Percentiles rank a stretch among this genome's conserved stretches.
Conservation (phyloP, 2,797 vertebrate species). For the Gymnoscopelus braueri region DNA sequence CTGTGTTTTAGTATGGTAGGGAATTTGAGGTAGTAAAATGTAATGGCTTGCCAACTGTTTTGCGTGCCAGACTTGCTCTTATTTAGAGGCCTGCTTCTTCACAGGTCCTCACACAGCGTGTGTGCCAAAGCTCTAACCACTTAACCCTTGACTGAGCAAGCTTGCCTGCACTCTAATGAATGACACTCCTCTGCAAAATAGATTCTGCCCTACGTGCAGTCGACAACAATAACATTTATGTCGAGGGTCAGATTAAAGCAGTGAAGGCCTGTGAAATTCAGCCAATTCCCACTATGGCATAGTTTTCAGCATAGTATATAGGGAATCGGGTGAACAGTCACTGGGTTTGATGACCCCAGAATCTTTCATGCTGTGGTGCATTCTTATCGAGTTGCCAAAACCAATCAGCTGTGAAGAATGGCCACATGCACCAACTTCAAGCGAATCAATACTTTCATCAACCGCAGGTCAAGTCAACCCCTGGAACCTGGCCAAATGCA, state of each 20-base stretch:
- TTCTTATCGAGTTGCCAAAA: conserved; percentile 1
- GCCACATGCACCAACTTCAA: background rate
- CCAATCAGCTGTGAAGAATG: background rate
- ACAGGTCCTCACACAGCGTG: conserved; percentile 39
- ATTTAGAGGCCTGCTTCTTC: conserved; percentile 35
- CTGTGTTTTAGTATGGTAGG: conserved; percentile 12
- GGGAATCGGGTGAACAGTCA: background rate
- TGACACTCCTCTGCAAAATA: conserved; percentile 15
- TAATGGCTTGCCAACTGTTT: conserved; percentile 13
- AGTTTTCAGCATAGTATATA: too few relatives aligned
- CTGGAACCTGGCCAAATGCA: background rate
- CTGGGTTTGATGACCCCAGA: background rate
- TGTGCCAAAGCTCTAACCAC: conserved; percentile 40
- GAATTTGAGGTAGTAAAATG: conserved; percentile 17
- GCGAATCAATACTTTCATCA: conserved; percentile 11
- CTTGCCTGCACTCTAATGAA: conserved; percentile 23
- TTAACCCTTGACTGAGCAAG: conserved; percentile 43
- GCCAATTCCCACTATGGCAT: too few relatives aligned
- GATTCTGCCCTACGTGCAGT: conserved; percentile 16
- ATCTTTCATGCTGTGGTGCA: background rate
- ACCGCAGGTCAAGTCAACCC: background rate
- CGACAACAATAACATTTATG: conserved; percentile 12
- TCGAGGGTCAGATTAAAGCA: conserved; percentile 1
- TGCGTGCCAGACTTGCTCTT: conserved; percentile 35
- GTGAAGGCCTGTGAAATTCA: background rate